phyloP scores from a whole-genome alignment of 1,140 invertebrate genomes.

The Teleopsis dalmanni region DNA sequence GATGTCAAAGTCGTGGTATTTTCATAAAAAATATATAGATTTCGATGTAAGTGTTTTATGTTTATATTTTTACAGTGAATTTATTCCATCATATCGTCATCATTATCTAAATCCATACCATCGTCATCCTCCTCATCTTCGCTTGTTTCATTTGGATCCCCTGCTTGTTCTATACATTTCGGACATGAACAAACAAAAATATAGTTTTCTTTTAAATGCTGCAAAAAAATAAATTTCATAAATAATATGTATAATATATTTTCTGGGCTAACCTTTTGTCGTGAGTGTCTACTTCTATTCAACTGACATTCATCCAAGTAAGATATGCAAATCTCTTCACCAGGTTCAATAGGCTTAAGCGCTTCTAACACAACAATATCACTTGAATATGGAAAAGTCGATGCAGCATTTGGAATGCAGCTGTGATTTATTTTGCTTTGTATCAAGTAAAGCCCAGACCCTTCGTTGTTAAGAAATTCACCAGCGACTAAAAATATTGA shows the following conservation, averaged over 20 bases:
- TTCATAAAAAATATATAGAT: too few species aligned
- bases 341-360: conserved; percentile 62
- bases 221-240: conserved; percentile 31
- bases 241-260: conserved; percentile 5
- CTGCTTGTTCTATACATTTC: conserved; percentile 66
- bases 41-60: too few species aligned
- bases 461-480: conserved; percentile 86
- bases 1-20: too few species aligned
- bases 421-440: conserved; percentile 91
- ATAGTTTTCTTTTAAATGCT: conserved; percentile 72
- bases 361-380: conserved; percentile 71
- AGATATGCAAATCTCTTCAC: conserved; percentile 84
- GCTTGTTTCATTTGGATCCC: conserved; percentile 76
- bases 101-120: conserved; percentile 27
- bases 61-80: conserved; percentile 7
- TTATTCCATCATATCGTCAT: conserved; percentile 33
- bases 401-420: conserved; percentile 80
- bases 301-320: conserved; percentile 83
- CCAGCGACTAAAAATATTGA: conserved; percentile 59
- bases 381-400: conserved; percentile 79
- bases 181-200: conserved; percentile 57
- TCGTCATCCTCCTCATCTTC: conserved; percentile 53
- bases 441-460: conserved; percentile 75
- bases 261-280: conserved; percentile 61
- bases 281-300: conserved; percentile 71